These are phyloP conservation scores for Acropternis orthonyx DNA, from an alignment of 2,797 vertebrate genomes.

Conservation along the genomic window DNA sequence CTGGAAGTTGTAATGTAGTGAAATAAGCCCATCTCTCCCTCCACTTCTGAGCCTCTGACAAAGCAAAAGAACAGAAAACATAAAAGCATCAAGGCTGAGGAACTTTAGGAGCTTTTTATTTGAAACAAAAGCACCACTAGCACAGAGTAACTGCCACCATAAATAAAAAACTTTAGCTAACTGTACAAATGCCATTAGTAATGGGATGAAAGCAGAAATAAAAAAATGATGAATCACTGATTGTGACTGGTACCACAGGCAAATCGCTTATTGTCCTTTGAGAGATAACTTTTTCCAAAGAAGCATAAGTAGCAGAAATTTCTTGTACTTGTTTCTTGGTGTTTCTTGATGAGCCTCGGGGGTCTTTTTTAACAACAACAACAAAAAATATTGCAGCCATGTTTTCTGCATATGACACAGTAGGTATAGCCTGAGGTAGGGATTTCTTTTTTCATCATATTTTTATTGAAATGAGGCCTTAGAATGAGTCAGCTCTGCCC, in stretches of 20 bases:
- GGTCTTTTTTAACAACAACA: background rate
- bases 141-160: background rate
- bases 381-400: background rate
- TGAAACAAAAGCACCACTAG: background rate
- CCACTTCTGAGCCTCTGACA: background rate
- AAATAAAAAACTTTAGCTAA: background rate
- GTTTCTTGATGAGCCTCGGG: background rate
- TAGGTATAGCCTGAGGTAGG: background rate
- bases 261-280: background rate
- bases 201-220: background rate
- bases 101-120: background rate
- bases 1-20: background rate
- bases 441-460: background rate
- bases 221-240: background rate
- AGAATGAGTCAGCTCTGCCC: background rate
- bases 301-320: background rate
- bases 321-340: background rate
- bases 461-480: background rate
- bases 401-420: background rate
- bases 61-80: background rate
- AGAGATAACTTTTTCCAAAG: background rate
- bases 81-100: accelerated
- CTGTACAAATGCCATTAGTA: background rate
- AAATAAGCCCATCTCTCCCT: background rate
- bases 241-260: background rate